These are phyloP conservation scores for Azemiops feae DNA, from an alignment of 2,113 vertebrate genomes.

Conservation along the genomic window DNA sequence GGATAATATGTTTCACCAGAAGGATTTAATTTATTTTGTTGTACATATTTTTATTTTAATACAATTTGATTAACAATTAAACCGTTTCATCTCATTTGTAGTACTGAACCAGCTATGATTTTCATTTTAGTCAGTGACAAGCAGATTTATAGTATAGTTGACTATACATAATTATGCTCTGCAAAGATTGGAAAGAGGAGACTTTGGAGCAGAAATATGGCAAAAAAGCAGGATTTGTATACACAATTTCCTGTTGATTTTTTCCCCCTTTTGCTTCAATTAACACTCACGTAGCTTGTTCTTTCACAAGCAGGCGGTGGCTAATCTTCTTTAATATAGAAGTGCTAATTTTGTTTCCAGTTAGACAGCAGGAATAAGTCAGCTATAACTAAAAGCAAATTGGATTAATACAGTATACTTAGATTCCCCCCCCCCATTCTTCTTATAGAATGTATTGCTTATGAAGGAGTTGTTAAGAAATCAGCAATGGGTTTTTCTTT, in stretches of 20 bases:
- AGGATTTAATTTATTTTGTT: background rate
- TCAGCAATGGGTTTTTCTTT: background rate
- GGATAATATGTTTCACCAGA: background rate
- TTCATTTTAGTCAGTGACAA: slow-evolving; percentile 8
- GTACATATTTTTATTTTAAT: background rate
- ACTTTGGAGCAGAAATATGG: background rate
- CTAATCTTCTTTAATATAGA: background rate
- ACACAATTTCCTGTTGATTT: background rate
- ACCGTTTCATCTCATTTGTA: background rate
- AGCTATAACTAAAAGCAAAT: background rate
- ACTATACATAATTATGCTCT: background rate
- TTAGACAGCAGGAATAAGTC: background rate
- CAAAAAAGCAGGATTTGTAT: background rate
- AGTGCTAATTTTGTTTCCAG: slow-evolving; percentile 9
- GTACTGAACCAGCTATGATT: background rate
- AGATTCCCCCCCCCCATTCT: rapidly evolving
- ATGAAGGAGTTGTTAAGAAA: background rate
- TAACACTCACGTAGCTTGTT: background rate
- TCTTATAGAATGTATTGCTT: background rate
- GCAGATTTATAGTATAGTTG: background rate
- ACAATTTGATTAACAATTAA: background rate
- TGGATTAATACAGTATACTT: background rate
- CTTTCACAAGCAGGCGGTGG: background rate
- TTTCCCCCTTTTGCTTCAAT: background rate
- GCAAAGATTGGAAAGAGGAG: background rate